Conservation (phyloP, 1,140 invertebrate genomes). For the Lasioglossum baleicum region DNA sequence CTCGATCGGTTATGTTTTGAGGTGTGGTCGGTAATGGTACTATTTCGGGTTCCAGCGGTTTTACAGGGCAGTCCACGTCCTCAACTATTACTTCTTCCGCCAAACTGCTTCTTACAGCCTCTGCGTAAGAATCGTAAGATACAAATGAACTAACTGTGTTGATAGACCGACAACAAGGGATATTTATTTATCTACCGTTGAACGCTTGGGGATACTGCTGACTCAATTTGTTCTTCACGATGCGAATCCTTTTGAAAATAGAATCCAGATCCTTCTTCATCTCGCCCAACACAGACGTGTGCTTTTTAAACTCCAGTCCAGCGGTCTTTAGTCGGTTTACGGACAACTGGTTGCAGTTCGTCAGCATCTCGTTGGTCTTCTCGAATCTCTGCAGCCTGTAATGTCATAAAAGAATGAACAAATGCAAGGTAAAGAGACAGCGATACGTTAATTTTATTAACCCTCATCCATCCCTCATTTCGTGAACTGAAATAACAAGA, state of each 20-base stretch:
- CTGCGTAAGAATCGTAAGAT: slow-evolving; percentile 67
- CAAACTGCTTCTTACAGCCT: slow-evolving; percentile 83
- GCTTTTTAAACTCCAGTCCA: slow-evolving; percentile 92
- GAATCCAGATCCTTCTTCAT: slow-evolving; percentile 90
- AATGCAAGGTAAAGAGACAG: too few relatives aligned
- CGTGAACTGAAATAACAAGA: too few relatives aligned
- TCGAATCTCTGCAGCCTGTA: slow-evolving; percentile 96
- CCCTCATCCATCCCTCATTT: too few relatives aligned
- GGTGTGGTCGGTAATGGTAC: slow-evolving; percentile 60
- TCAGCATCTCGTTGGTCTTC: slow-evolving; percentile 98
- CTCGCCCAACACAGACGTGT: slow-evolving; percentile 89
- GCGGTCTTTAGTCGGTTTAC: slow-evolving; percentile 89
- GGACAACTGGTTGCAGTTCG: slow-evolving; percentile 95
- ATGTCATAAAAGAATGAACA: slow-evolving; percentile 1
- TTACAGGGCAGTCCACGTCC: slow-evolving; percentile 69
- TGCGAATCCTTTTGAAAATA: slow-evolving; percentile 88
- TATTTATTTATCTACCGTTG: slow-evolving; percentile 76
- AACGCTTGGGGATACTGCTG: slow-evolving; percentile 94
- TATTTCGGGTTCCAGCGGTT: slow-evolving; percentile 72
- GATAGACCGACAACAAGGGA: not conserved
- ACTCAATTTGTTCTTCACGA: slow-evolving; percentile 90
- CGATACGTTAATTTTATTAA: too few relatives aligned
- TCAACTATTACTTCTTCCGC: slow-evolving; percentile 82
- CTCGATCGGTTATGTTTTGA: slow-evolving; percentile 60
- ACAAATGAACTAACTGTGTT: too few relatives aligned